Evolutionary conservation across 2,113 vertebrate species (phyloP), one percentile per base, ranked within the genome.

Genomic region (Neofelis nebulosa): DNA sequence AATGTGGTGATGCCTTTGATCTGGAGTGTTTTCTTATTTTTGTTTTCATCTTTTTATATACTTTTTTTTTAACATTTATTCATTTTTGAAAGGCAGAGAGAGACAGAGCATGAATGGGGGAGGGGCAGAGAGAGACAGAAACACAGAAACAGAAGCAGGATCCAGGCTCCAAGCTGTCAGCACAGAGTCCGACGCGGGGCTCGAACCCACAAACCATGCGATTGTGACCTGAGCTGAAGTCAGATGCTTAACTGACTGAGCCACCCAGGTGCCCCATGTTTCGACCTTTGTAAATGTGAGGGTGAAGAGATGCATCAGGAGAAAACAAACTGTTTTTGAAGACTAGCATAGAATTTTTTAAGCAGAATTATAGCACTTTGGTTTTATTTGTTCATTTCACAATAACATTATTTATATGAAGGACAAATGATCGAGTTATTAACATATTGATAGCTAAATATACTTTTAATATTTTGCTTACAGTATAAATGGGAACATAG

Each of bases 361-460:
- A 38, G 36, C 36, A 74, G 71, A 91, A 84, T 69, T 61, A 81
- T 36, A 14, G 25, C 29, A 38, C 71, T 91, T 95, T 27, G 6
- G n/a, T 92, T 96, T 91, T 63, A 92, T 18, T 45, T 25, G 89
- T 89, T 95, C 29, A 86, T 91, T 83, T 97, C 88, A 89, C n/a
- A 94, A 76, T 71, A 93, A 68, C 29, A 82, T 52, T 38, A 74
- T 65, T 69, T 50, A 14, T 74, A 74, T n/a, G 55, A 80, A 79
- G 10, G 50, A 25, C 91, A 79, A 90, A 68, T 9, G 61, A 74
- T 63, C 33, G 8, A 38, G 61, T 61, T 81, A 94, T 45, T 57
- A 71, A 89, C 13, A 52, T 52, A 96, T 7, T 7, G 41, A 79
- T 33, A 71, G 33, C 4, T 78, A 74, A 7, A 27, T 36, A 84